Conservation (phyloP, 1,140 invertebrate species). For the Drosophila ogumai region DNA sequence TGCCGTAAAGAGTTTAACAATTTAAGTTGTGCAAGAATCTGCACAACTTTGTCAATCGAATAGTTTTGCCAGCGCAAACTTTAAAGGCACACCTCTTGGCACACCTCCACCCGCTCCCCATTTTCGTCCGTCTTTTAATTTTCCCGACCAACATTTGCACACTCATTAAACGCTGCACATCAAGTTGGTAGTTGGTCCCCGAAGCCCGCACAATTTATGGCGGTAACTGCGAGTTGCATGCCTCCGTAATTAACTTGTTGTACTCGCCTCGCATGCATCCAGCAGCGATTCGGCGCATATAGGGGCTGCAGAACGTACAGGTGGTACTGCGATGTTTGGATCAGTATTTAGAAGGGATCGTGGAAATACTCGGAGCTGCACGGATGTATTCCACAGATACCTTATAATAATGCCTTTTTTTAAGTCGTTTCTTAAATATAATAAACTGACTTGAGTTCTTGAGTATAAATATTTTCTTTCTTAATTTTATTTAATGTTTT, state of each 20-base stretch:
- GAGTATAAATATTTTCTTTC: neutral
- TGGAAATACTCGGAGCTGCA: slow-evolving; percentile 23
- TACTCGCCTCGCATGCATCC: slow-evolving; percentile 47
- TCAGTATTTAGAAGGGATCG: slow-evolving; percentile 7
- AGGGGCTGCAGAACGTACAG: slow-evolving; percentile 26
- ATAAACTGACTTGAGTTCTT: too few relatives aligned
- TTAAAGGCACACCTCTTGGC: slow-evolving; percentile 37
- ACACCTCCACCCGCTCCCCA: neutral
- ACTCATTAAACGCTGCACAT: slow-evolving; percentile 69
- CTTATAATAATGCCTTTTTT: too few relatives aligned
- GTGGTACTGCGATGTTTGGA: slow-evolving; percentile 29
- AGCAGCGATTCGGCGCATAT: neutral
- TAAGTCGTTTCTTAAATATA: too few relatives aligned
- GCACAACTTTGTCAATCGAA: slow-evolving; percentile 68
- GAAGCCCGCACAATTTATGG: slow-evolving; percentile 71
- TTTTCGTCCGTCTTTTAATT: slow-evolving; percentile 3
- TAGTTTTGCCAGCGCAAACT: slow-evolving; percentile 64
- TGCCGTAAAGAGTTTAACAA: slow-evolving; percentile 40
- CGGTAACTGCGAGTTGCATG: slow-evolving; percentile 56
- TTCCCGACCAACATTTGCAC: slow-evolving; percentile 60
- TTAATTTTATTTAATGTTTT: too few relatives aligned
- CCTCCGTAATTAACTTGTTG: slow-evolving; percentile 80
- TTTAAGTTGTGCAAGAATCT: slow-evolving; percentile 63
- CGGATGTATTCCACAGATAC: too few relatives aligned
- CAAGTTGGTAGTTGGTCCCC: slow-evolving; percentile 31